Conservation (phyloP, 1,140 invertebrate species). For the Orussus abietinus region DNA sequence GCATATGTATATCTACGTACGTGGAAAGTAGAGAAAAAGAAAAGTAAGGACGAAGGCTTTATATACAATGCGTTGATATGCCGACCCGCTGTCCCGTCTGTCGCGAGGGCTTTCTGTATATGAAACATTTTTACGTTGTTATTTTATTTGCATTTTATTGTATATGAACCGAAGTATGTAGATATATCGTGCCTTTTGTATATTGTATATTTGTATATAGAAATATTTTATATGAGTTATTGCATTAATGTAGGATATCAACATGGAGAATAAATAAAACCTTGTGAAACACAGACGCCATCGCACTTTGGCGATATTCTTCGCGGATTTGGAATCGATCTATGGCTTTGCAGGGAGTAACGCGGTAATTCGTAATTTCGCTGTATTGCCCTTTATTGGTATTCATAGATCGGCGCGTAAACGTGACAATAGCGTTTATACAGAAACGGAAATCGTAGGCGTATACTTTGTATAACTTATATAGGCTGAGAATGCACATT, state of each 20-base stretch:
- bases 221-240: conserved; percentile 46
- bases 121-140: conserved; percentile 39
- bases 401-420: too few relatives aligned
- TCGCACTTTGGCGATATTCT: too few relatives aligned
- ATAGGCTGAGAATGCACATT: conserved; percentile 29
- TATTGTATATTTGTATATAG: conserved; percentile 53
- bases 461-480: conserved; percentile 23
- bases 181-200: conserved; percentile 53
- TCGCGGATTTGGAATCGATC: too few relatives aligned
- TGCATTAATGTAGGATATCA: conserved; percentile 36
- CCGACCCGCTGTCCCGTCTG: neutral
- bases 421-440: neutral
- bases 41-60: too few relatives aligned
- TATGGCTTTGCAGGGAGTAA: too few relatives aligned
- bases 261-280: conserved; percentile 35
- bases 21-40: too few relatives aligned
- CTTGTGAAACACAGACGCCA: too few relatives aligned
- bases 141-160: conserved; percentile 44
- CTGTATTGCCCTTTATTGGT: neutral
- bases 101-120: conserved; percentile 26
- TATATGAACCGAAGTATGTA: conserved; percentile 50
- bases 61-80: too few relatives aligned
- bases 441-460: neutral
- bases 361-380: too few relatives aligned
- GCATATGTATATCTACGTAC: too few relatives aligned